phyloP scores from a whole-genome alignment of 1,140 invertebrate genomes.

The Magallana ariakensis region DNA sequence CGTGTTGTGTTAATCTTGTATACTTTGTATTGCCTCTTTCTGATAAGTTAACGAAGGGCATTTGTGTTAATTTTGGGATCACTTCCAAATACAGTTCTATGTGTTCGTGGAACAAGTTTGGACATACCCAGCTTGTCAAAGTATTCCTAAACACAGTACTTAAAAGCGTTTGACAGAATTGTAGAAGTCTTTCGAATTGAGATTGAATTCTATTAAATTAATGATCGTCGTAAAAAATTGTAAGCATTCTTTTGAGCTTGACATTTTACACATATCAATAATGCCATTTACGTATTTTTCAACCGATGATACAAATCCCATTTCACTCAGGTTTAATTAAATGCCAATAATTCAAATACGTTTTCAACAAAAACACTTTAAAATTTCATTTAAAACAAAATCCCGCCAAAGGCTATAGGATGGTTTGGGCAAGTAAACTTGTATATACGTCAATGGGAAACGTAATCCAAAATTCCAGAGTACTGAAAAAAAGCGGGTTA shows the following conservation, averaged over 20 bases:
- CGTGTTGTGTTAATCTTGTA: not conserved
- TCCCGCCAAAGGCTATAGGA: conserved; percentile 2
- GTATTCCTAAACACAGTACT: no score
- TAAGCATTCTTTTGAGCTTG: not conserved
- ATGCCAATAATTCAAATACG: not conserved
- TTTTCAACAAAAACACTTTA: not conserved
- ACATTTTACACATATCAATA: not conserved
- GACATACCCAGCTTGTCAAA: no score
- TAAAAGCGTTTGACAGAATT: no score
- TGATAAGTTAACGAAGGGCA: not conserved
- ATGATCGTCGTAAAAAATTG: no score
- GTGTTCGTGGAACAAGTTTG: not conserved
- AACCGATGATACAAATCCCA: not conserved
- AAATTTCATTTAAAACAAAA: not conserved
- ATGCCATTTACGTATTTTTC: not conserved
- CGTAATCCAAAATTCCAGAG: not conserved
- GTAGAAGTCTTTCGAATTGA: no score
- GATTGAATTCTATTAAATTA: no score
- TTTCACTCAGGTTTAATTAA: conserved; percentile 1
- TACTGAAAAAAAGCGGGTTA: not conserved
- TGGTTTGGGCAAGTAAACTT: not conserved
- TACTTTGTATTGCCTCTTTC: not conserved
- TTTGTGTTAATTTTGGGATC: conserved; percentile 17
- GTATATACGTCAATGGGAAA: not conserved
- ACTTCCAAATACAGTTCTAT: not conserved